Evolutionary conservation across 2,113 vertebrate genomes (phyloP), one percentile per base, ranked within the genome.

Genomic region (Pseudolaguvia tuberculata): DNA sequence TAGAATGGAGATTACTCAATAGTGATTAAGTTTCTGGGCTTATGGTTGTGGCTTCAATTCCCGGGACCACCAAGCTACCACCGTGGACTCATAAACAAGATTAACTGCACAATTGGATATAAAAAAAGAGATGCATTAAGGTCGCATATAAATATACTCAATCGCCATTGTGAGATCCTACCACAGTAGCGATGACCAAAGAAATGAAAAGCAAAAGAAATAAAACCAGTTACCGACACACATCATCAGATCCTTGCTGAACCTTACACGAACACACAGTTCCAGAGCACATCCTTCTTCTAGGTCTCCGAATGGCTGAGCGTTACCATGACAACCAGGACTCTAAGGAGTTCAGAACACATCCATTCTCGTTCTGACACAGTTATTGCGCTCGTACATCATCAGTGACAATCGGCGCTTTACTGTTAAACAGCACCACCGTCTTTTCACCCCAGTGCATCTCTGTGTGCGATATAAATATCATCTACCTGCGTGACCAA

Each of bases 361-460:
- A 70, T 70, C 58, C 74, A 61, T 59, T 56, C 45, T 29, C 35
- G 45, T 76, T 47, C 56, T 76, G 75, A 76, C 75, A 76, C 56
- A 52, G 75, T 70, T 76, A 76, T 70, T 76, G 66, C 56, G 21
- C 75, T 70, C 50, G 17, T 70, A 62, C 66, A 76, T 76, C 75
- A 76, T 51, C 67, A 23, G 42, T 61, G 74, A 57, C 74, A 69
- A 57, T 47, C 47, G 17, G 53, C 1, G 21, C 48, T 50, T 56
- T 47, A 21, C 35, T 8, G 39, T 17, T 29, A 57, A 50, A 75
- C 39, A 57, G 57, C 47, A 21, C 29, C 52, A n/a, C 20, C 53
- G n/a, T 21, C 13, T 52, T 12, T 59, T 51, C n/a, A 52, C 45
- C 66, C 35, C 20, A 23, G 55, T 48, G 12, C 48, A 39, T 42